These are phyloP conservation scores for Polyploca ridens DNA, from an alignment of 2,888 invertebrate genomes.

Conservation along the genomic window DNA sequence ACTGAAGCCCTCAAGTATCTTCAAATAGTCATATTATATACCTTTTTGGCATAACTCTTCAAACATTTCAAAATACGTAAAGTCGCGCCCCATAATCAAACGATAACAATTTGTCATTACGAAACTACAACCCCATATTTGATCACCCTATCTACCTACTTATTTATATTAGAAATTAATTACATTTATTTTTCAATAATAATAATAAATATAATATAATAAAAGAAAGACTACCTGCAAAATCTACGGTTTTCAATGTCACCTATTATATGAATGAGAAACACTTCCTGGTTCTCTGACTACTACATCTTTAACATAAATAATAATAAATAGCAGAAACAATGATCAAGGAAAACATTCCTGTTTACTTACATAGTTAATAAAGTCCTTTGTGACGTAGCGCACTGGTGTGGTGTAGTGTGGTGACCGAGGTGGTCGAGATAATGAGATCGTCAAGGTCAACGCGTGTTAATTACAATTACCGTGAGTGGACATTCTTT, in stretches of 20 bases:
- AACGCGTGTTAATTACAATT: conserved; percentile 81
- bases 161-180: no score
- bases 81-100: no score
- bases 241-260: conserved; percentile 15
- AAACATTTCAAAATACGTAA: no score
- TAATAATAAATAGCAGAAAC: conserved; percentile 65
- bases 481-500: conserved; percentile 84
- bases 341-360: conserved; percentile 75
- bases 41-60: no score
- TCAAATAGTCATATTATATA: no score
- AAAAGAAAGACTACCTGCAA: neutral
- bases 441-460: conserved; percentile 64
- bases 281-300: conserved; percentile 57
- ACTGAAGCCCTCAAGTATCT: no score
- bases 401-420: conserved; percentile 50
- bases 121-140: no score
- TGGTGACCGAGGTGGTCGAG: conserved; percentile 68
- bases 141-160: no score
- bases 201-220: no score
- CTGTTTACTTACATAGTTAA: conserved; percentile 59
- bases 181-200: neutral
- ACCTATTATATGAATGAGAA: conserved; percentile 19
- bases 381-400: conserved; percentile 75
- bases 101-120: no score
- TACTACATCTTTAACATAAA: conserved; percentile 44